Base-by-base conservation (phyloP, 2,888 invertebrate species). In the Acronicta alni region DNA sequence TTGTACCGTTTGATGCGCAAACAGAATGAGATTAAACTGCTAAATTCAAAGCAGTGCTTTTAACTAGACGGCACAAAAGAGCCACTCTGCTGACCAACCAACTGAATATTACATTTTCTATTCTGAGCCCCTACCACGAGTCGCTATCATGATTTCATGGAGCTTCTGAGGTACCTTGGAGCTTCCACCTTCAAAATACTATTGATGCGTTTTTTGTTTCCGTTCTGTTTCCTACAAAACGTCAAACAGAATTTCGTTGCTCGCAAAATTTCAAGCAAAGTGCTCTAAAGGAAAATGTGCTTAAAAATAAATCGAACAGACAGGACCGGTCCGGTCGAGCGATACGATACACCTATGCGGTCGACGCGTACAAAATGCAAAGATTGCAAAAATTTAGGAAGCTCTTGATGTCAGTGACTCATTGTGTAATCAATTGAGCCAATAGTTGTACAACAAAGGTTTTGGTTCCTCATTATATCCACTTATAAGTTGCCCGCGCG, bases 31-130 rank as follows among this genome's bases (percentile, higher is more conserved):
- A 72, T 66, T 54, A 63, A 66, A 63, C 44, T 37, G 38, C 44
- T 51, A 42, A 48, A 67, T 57, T 51, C 56, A 64, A 67, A 60
- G 57, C 56, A 57, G 41, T 44, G 53, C 53, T 53, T 41, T 47
- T 43, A 54, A 45, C 42, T 30, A 47, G 58, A 48, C 58, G 55
- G 43, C 45, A 67, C 59, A 63, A 60, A 57, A 57, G 45, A 57
- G 53, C 63, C 48, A n/a, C 57, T 37, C 14, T 44, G 9, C 49
- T 57, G 63, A 62, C 57, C 59, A 43, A 35, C 46, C 38, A 37
- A 67, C 67, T 57, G 41, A 59, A 57, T 71, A 67, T 71, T 67
- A 67, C 57, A 56, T 64, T 61, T 62, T 46, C 32, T 37, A 57
- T 57, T 41, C 32, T 51, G 17, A 39, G 32, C 30, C 37, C 7